phyloP scores from a whole-genome alignment of 2,888 invertebrate genomes.

The Pammene fasciana region DNA sequence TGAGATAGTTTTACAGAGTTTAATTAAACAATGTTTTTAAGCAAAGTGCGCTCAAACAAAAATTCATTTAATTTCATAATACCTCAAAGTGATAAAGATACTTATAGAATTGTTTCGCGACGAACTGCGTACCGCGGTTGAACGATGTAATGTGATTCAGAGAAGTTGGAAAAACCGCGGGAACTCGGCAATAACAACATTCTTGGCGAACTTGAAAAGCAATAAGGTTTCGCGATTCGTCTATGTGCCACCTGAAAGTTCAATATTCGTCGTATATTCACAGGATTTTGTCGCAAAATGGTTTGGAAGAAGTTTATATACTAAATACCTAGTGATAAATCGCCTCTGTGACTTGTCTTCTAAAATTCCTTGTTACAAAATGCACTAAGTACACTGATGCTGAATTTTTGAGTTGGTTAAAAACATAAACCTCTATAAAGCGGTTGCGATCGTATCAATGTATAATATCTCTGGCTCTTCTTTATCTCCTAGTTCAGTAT shows the following conservation, averaged over 20 bases:
- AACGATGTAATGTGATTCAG: constrained; percentile 35
- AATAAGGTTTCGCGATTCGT: constrained; percentile 17
- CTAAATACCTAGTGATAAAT: too few species aligned
- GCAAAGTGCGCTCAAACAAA: background rate
- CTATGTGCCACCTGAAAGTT: constrained; percentile 14
- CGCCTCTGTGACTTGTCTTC: too few species aligned
- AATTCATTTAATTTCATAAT: constrained; percentile 14
- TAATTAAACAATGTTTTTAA: background rate
- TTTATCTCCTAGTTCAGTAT: too few species aligned
- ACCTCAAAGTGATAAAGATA: constrained; percentile 15
- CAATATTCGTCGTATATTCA: constrained; percentile 2
- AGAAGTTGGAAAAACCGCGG: constrained; percentile 36
- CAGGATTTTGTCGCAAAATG: background rate
- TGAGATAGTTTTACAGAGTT: too few species aligned
- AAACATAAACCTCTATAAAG: too few species aligned
- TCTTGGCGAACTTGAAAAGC: constrained; percentile 24
- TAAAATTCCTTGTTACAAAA: too few species aligned
- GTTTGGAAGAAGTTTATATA: background rate
- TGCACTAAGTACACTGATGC: too few species aligned
- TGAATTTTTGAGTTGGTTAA: too few species aligned
- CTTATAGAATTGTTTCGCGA: constrained; percentile 27
- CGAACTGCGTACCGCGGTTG: constrained; percentile 22
- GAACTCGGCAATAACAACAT: constrained; percentile 39
- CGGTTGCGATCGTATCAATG: too few species aligned
- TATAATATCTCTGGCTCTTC: too few species aligned